Conservation (phyloP, 1,140 invertebrate genomes). For the Drosophila nikananu region DNA sequence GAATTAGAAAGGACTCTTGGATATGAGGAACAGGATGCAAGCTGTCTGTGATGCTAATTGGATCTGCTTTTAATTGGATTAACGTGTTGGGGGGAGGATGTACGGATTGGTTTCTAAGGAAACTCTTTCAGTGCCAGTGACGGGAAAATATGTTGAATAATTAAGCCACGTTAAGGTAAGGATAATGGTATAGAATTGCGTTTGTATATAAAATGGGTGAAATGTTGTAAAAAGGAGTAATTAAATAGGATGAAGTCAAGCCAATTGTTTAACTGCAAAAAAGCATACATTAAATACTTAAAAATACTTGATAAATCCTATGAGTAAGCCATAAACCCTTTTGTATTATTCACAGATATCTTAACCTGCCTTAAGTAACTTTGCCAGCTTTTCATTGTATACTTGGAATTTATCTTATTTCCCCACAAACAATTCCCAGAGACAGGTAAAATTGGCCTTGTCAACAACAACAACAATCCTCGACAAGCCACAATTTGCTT, state of each 20-base stretch:
- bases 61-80: constrained; percentile 66
- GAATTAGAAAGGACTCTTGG: constrained; percentile 60
- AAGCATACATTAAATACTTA: not conserved
- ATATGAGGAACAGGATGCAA: constrained; percentile 37
- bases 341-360: too few relatives aligned
- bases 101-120: constrained; percentile 31
- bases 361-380: too few relatives aligned
- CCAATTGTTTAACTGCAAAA: not conserved
- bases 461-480: constrained; percentile 19
- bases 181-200: not conserved
- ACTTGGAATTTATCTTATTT: not conserved
- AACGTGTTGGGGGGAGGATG: constrained; percentile 36
- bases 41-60: constrained; percentile 65
- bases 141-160: not conserved
- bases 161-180: not conserved
- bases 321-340: not conserved
- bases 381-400: not conserved
- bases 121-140: constrained; percentile 13
- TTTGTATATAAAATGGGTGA: not conserved
- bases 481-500: constrained; percentile 43
- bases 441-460: constrained; percentile 16
- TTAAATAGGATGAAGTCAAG: not conserved
- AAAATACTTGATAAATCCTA: not conserved
- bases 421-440: not conserved
- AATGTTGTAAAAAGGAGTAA: not conserved